These are phyloP conservation scores for Lasioglossum vierecki DNA, from an alignment of 2,888 invertebrate species.

Conservation along the genomic window DNA sequence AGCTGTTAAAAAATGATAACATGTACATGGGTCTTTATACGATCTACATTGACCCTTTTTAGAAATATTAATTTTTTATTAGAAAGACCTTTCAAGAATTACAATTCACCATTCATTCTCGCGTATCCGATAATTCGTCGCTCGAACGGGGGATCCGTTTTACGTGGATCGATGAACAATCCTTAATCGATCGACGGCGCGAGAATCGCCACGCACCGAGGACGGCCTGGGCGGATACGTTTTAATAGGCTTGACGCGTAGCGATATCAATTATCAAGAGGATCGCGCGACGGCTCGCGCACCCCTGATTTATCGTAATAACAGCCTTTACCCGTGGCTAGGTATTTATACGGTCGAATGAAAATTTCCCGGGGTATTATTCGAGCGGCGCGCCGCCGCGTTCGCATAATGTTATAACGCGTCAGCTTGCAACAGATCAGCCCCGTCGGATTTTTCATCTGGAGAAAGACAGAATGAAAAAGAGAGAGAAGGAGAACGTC, in stretches of 20 bases:
- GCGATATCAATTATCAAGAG: constrained; percentile 50
- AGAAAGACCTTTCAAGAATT: too few relatives aligned
- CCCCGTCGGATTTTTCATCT: background rate
- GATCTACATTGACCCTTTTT: too few relatives aligned
- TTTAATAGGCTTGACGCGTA: constrained; percentile 28
- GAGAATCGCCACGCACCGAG: constrained; percentile 16
- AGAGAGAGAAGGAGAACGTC: background rate
- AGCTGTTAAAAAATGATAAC: too few relatives aligned
- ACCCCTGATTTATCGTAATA: constrained; percentile 52
- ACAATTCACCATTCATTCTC: too few relatives aligned
- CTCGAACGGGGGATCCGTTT: background rate
- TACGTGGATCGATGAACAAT: background rate
- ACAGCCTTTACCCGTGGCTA: constrained; percentile 26
- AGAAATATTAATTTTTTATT: too few relatives aligned
- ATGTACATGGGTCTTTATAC: too few relatives aligned
- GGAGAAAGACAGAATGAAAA: background rate
- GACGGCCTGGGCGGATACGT: constrained; percentile 26
- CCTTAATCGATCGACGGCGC: constrained; percentile 27
- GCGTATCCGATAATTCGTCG: background rate
- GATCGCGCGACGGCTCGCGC: constrained; percentile 32
- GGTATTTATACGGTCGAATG: constrained; percentile 39
- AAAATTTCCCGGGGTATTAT: constrained; percentile 29
- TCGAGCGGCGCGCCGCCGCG: background rate
- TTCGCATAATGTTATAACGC: constrained; percentile 6
- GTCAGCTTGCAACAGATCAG: constrained; percentile 12